A percentile compares a stretch with the other conserved stretches of the same genome.
These are phyloP conservation scores for Drosophila pseudotakahashii DNA, from an alignment of 2,888 invertebrate genomes.

Conservation along the genomic window DNA sequence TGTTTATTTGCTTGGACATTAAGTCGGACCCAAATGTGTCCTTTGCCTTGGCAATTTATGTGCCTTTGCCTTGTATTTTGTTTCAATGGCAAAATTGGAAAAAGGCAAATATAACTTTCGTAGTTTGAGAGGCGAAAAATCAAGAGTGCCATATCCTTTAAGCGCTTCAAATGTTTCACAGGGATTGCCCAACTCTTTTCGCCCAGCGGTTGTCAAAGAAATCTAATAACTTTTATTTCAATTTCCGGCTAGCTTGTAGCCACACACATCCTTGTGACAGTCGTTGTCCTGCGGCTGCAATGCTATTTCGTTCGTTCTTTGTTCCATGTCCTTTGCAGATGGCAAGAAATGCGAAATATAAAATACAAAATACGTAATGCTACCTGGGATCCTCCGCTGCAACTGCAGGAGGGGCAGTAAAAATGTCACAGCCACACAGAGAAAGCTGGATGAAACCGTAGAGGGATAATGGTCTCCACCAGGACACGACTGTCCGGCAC, in stretches of 20 bases:
- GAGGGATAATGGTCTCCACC: slow-evolving; percentile 9
- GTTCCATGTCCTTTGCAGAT: slow-evolving; percentile 59
- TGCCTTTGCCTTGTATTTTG: slow-evolving; percentile 35
- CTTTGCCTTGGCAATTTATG: slow-evolving; percentile 51
- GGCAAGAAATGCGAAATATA: slow-evolving; percentile 23
- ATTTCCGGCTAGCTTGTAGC: slow-evolving; percentile 21
- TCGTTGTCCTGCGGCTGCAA: slow-evolving; percentile 40
- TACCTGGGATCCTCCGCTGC: slow-evolving; percentile 42
- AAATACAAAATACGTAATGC: slow-evolving; percentile 20
- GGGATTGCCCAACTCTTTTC: background rate
- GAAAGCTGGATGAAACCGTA: slow-evolving; percentile 10
- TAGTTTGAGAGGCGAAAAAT: slow-evolving; percentile 20
- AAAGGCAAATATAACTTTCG: slow-evolving; percentile 11
- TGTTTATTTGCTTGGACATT: slow-evolving; percentile 63
- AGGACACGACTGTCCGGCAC: slow-evolving; percentile 21
- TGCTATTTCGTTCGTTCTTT: slow-evolving; percentile 37
- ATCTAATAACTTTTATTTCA: slow-evolving; percentile 52
- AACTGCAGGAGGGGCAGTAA: slow-evolving; percentile 40
- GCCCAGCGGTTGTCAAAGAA: slow-evolving; percentile 33
- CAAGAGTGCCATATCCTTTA: slow-evolving; percentile 23
- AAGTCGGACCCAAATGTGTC: slow-evolving; percentile 48
- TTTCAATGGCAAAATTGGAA: slow-evolving; percentile 33
- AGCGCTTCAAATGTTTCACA: slow-evolving; percentile 8
- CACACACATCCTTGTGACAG: slow-evolving; percentile 9
- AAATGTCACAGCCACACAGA: slow-evolving; percentile 46